Percentiles rank a stretch among this genome's conserved stretches.
These are phyloP conservation scores for Serrognathus titanus DNA, from an alignment of 2,888 invertebrate genomes.

Conservation along the genomic window DNA sequence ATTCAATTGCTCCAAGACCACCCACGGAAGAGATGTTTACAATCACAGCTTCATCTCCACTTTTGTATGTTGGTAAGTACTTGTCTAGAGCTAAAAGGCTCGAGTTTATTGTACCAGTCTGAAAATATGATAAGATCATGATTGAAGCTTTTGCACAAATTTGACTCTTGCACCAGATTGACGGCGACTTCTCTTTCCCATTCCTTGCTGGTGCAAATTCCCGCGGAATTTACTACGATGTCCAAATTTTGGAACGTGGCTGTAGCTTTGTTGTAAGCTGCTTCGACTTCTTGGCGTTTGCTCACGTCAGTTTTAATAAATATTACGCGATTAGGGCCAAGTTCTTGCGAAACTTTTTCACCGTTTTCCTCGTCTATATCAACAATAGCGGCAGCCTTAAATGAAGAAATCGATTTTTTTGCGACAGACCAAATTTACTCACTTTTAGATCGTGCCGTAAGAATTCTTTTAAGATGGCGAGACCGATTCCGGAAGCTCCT, in stretches of 20 bases:
- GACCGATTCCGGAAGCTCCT: conserved; percentile 31
- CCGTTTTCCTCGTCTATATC: conserved; percentile 15
- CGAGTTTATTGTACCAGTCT: conserved; percentile 11
- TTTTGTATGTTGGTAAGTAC: conserved; percentile 12
- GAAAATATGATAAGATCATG: not conserved
- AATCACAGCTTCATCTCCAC: conserved; percentile 7
- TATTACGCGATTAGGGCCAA: conserved; percentile 8
- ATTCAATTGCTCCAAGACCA: conserved; percentile 1
- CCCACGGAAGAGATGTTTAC: conserved; percentile 11
- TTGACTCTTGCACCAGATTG: conserved; percentile 4
- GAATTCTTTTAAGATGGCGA: conserved; percentile 25
- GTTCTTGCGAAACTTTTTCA: conserved; percentile 7
- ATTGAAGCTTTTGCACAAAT: too few species aligned
- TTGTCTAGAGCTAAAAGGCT: conserved; percentile 4
- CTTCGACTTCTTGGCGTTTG: conserved; percentile 20
- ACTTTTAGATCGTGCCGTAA: conserved; percentile 27
- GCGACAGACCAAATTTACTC: not conserved
- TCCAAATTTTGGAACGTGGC: not conserved
- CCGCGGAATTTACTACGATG: conserved; percentile 2
- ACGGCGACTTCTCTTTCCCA: conserved; percentile 13
- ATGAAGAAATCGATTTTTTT: not conserved
- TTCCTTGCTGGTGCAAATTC: conserved; percentile 1
- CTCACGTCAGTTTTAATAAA: conserved; percentile 16
- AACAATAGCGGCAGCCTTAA: conserved; percentile 16
- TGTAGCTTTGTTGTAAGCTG: not conserved